phyloP scores from a whole-genome alignment of 2,797 vertebrate genomes.

The Gila robusta region DNA sequence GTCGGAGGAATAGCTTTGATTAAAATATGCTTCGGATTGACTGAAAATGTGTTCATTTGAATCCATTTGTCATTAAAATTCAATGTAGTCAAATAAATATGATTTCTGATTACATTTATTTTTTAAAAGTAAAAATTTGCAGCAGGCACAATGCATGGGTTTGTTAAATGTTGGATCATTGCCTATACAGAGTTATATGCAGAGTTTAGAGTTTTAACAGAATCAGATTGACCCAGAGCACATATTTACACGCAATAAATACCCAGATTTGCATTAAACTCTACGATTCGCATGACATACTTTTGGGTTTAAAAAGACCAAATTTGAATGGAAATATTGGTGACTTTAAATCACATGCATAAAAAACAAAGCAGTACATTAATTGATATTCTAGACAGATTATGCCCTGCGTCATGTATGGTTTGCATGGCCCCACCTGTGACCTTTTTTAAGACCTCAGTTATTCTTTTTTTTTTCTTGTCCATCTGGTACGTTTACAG shows the following conservation, averaged over 20 bases:
- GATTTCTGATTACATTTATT: neutral
- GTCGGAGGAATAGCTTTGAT: conserved; percentile 79
- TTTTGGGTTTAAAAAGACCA: conserved; percentile 22
- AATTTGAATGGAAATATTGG: conserved; percentile 2
- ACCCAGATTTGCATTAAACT: conserved; percentile 1
- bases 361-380: conserved; percentile 1
- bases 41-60: conserved; percentile 10
- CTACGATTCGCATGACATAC: conserved; percentile 4
- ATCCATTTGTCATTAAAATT: neutral
- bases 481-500: conserved; percentile 45
- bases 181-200: neutral
- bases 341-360: neutral
- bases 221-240: conserved; percentile 3
- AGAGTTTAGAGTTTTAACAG: neutral
- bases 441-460: conserved; percentile 26
- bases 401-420: conserved; percentile 25
- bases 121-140: no score
- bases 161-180: neutral
- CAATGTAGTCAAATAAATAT: neutral
- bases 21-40: conserved; percentile 57
- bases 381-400: conserved; percentile 34
- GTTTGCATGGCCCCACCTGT: conserved; percentile 10
- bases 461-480: neutral
- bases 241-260: neutral
- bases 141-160: neutral